phyloP scores from a whole-genome alignment of 2,888 invertebrate genomes.

The Tachina grossa region DNA sequence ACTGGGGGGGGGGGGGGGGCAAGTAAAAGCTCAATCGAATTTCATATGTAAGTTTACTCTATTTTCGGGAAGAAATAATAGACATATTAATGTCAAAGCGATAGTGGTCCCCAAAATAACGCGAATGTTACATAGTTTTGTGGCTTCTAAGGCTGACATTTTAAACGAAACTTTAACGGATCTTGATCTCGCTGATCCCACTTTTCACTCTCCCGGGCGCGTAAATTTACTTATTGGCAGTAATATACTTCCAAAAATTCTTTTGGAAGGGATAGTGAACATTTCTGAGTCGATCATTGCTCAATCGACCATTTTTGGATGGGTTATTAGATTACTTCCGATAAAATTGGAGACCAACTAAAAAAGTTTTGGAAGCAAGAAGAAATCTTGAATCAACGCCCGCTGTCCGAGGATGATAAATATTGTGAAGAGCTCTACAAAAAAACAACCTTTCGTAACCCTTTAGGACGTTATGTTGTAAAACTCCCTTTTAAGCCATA shows the following conservation, averaged over 20 bases:
- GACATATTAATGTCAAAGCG: too few species aligned
- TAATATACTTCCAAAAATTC: slow-evolving; percentile 28
- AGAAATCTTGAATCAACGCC: too few species aligned
- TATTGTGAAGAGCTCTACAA: too few species aligned
- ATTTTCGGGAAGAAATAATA: too few species aligned
- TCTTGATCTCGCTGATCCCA: too few species aligned
- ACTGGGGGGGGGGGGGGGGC: too few species aligned
- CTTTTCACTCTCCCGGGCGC: neutral
- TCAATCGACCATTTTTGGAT: neutral
- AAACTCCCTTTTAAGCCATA: neutral
- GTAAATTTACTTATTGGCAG: slow-evolving; percentile 44
- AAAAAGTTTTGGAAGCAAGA: neutral
- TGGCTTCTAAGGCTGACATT: too few species aligned
- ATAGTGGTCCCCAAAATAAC: too few species aligned
- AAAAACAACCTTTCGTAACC: too few species aligned
- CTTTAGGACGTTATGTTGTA: neutral
- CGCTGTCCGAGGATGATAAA: neutral
- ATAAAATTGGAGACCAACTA: neutral
- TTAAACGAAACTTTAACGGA: too few species aligned
- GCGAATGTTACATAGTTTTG: too few species aligned
- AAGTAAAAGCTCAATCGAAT: neutral
- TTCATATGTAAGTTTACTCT: neutral
- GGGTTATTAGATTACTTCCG: neutral
- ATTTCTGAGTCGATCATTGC: slow-evolving; percentile 7
- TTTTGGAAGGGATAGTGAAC: slow-evolving; percentile 1